A percentile compares a stretch with the other conserved stretches of the same genome.
phyloP scores from a whole-genome alignment of 1,140 invertebrate species.

The Diorhabda elongata region DNA sequence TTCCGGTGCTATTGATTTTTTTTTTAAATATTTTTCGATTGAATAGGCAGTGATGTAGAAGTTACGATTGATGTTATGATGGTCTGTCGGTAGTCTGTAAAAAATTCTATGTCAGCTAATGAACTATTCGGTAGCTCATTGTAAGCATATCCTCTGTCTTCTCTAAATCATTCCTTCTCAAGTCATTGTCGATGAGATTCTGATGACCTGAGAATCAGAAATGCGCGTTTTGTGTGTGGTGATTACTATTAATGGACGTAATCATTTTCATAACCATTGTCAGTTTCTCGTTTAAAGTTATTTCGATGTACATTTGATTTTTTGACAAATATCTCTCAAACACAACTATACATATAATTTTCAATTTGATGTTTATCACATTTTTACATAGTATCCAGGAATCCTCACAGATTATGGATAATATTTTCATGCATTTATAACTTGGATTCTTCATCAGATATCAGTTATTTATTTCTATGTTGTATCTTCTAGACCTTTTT shows the following conservation, averaged over 20 bases:
- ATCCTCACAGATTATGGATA: too few relatives aligned
- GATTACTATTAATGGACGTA: background rate
- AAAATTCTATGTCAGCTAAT: conserved; percentile 24
- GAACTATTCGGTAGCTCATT: conserved; percentile 27
- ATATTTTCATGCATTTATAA: too few relatives aligned
- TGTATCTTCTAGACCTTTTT: too few relatives aligned
- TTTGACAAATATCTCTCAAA: too few relatives aligned
- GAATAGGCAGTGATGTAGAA: conserved; percentile 15
- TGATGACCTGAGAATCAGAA: background rate
- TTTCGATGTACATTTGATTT: too few relatives aligned
- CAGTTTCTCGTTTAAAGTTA: too few relatives aligned
- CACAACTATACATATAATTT: too few relatives aligned
- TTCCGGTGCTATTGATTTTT: conserved; percentile 18
- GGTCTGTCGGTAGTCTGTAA: conserved; percentile 13
- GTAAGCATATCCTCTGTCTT: conserved; percentile 19
- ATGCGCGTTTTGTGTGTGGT: background rate
- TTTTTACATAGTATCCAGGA: too few relatives aligned
- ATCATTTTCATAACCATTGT: background rate
- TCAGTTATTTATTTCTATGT: too few relatives aligned
- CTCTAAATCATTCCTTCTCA: conserved; percentile 23
- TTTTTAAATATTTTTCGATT: conserved; percentile 13
- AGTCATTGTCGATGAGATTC: conserved; percentile 13
- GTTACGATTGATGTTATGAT: conserved; percentile 19
- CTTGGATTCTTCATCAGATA: too few relatives aligned
- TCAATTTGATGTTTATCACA: too few relatives aligned